These are phyloP conservation scores for Pogonocichla stellata DNA, from an alignment of 2,113 vertebrate genomes.

Conservation along the genomic window DNA sequence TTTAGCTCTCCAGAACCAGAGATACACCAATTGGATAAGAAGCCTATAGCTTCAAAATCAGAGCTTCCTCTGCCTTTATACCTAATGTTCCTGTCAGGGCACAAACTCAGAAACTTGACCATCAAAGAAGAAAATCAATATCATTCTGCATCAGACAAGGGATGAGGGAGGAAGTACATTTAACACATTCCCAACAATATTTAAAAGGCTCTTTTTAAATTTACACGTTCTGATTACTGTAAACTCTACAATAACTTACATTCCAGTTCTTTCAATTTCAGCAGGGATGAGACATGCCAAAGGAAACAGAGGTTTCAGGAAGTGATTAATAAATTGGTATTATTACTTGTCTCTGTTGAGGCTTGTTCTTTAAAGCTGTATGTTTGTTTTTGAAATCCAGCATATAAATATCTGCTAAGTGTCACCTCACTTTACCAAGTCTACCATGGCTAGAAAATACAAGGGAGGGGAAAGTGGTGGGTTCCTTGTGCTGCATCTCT, in stretches of 20 bases:
- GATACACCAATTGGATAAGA: background rate
- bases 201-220: background rate
- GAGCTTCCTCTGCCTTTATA: background rate
- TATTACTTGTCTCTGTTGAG: background rate
- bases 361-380: background rate
- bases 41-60: background rate
- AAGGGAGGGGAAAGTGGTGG: background rate
- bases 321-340: constrained; percentile 14
- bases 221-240: background rate
- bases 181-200: background rate
- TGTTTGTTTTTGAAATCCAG: background rate
- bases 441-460: background rate
- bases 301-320: background rate
- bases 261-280: background rate
- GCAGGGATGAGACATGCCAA: background rate
- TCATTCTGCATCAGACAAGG: background rate
- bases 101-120: background rate
- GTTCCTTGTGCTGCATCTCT: background rate
- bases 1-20: background rate
- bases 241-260: background rate
- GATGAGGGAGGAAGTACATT: background rate
- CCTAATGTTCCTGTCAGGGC: background rate
- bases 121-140: background rate
- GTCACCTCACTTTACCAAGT: background rate
- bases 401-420: background rate